These are phyloP conservation scores for Agriotes lineatus DNA, from an alignment of 2,888 invertebrate genomes.

Conservation along the genomic window DNA sequence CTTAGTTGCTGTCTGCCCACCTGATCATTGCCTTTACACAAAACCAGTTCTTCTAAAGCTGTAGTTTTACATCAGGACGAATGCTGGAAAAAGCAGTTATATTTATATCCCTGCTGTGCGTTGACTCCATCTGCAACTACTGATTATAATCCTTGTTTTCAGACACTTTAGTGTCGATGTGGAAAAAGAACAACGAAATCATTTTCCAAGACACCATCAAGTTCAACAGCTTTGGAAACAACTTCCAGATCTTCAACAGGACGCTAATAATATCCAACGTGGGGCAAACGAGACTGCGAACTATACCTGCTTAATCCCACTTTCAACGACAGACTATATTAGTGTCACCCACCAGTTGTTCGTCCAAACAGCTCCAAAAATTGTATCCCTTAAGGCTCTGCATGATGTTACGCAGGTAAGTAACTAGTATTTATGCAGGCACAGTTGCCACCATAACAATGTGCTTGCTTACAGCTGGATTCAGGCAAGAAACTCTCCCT, in stretches of 20 bases:
- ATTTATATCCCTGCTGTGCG: no score
- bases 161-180: constrained; percentile 49
- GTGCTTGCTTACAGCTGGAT: constrained; percentile 52
- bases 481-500: constrained; percentile 63
- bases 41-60: no score
- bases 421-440: no score
- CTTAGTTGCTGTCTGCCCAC: no score
- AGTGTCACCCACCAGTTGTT: constrained; percentile 32
- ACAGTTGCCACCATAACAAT: background rate
- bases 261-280: constrained; percentile 36
- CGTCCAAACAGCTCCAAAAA: constrained; percentile 42
- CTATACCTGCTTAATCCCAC: constrained; percentile 33
- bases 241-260: constrained; percentile 27
- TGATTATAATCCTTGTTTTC: constrained; percentile 24
- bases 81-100: no score
- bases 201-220: constrained; percentile 50
- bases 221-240: constrained; percentile 29
- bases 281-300: constrained; percentile 38
- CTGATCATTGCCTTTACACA: no score
- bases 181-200: constrained; percentile 49
- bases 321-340: constrained; percentile 4
- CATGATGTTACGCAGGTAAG: constrained; percentile 34
- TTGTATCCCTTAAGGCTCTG: constrained; percentile 36
- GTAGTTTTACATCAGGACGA: no score
- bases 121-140: no score